Base-by-base conservation (phyloP, 53 echinoderm and acorn worm genomes). In the Hippasteria phrygiana region DNA sequence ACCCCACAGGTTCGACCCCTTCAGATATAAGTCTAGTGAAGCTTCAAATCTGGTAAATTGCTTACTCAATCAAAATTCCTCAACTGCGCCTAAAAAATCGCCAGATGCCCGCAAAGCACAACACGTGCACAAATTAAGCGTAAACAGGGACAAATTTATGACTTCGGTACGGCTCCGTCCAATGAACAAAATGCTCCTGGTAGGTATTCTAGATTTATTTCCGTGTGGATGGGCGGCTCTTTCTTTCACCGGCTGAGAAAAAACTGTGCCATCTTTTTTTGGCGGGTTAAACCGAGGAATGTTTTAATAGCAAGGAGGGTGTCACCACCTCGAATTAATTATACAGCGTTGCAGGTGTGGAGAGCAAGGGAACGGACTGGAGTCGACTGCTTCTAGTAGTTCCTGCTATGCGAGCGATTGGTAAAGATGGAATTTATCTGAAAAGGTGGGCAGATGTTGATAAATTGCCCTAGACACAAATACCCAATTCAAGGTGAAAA, bases 261-360 rank as follows among this genome's bases (percentile, higher is more conserved):
- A 24, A 59, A 24, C 59, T 59, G 59, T 59, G 3, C 17, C 13
- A 17, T 54, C 54, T 54, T 16, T n/a, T n/a, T n/a, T 17, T 17
- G 54, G 18, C 3, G 18, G 1, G 54, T 54, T 54, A 54, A 54
- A 54, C 17, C 54, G 3, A 54, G 54, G 18, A 54, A 59, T 59
- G 24, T 59, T 59, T 59, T 59, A n/a, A n/a, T n/a, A 59, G 26
- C 59, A 0, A 26, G 59, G 59, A 22, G 22, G n/a, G 26, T 59
- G 59, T 59, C 59, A 59, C 3, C 59, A 59, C 59, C 59, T 59
- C 59, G n/a, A 59, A 59, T 59, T n/a, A 59, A 59, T 59, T 59
- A 26, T 26, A 9, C 59, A 18, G 27, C 20, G 59, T 59, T 18
- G 26, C 24, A 59, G 59, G 59, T 59, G 59, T 4, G 3, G 59